phyloP scores from a whole-genome alignment of 2,888 invertebrate species.

The Venustoraphidia nigricollis region DNA sequence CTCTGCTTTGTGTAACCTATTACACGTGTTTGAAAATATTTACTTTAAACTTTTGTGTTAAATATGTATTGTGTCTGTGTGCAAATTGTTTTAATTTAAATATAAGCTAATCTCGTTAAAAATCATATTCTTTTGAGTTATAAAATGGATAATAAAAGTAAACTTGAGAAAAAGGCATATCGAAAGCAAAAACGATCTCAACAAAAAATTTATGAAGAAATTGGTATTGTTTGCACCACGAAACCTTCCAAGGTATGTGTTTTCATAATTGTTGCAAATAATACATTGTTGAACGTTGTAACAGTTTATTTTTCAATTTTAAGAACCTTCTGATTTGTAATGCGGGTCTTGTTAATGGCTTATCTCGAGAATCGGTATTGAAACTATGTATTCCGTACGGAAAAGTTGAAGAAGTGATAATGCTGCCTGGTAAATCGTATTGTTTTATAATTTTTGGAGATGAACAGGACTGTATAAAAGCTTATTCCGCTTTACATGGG shows the following conservation, averaged over 20 bases:
- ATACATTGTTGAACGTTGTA: constrained; percentile 1
- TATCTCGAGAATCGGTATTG: constrained; percentile 47
- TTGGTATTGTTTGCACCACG: constrained; percentile 22
- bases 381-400: constrained; percentile 36
- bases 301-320: constrained; percentile 20
- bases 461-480: constrained; percentile 32
- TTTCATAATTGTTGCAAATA: not conserved
- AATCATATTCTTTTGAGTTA: constrained; percentile 2
- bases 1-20: too few relatives aligned
- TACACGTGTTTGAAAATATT: too few relatives aligned
- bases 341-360: constrained; percentile 69
- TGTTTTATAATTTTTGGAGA: constrained; percentile 52
- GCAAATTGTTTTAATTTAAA: not conserved
- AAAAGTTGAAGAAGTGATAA: constrained; percentile 40
- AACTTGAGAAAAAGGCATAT: constrained; percentile 21
- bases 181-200: constrained; percentile 31
- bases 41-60: too few relatives aligned
- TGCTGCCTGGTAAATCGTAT: constrained; percentile 68
- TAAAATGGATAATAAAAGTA: constrained; percentile 9
- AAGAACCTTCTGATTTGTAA: constrained; percentile 70
- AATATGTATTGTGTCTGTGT: too few relatives aligned
- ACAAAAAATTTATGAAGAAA: constrained; percentile 28
- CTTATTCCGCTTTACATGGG: constrained; percentile 45
- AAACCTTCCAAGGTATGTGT: constrained; percentile 23
- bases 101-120: constrained; percentile 1